phyloP scores from a whole-genome alignment of 2,888 invertebrate species.

The Nymphalis urticae region DNA sequence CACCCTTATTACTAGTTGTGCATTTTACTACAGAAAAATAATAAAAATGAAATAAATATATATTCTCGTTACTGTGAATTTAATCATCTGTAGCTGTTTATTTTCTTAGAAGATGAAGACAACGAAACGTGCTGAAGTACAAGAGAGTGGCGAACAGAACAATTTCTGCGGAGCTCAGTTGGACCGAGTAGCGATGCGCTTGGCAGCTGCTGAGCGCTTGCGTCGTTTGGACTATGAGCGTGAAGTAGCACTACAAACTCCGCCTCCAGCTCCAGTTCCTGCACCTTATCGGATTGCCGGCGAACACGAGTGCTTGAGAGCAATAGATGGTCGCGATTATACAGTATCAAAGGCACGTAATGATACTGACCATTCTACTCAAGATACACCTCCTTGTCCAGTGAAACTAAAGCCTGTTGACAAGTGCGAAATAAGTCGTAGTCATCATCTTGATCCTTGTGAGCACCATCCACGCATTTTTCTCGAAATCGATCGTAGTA shows the following conservation, averaged over 20 bases:
- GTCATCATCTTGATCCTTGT: constrained; percentile 50
- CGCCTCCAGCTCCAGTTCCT: constrained; percentile 16
- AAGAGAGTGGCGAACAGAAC: neutral
- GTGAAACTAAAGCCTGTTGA: constrained; percentile 46
- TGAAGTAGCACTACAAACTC: constrained; percentile 29
- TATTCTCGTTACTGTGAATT: too few relatives aligned
- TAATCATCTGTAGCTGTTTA: too few relatives aligned
- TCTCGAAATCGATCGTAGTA: constrained; percentile 51
- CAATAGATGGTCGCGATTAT: constrained; percentile 50
- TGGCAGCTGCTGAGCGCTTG: constrained; percentile 37
- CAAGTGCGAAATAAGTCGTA: constrained; percentile 44
- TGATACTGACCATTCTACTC: constrained; percentile 27
- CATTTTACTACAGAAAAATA: too few relatives aligned
- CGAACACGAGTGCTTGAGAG: constrained; percentile 47
- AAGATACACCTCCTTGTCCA: constrained; percentile 44
- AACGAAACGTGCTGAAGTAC: neutral
- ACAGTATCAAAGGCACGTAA: constrained; percentile 29
- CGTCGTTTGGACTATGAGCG: constrained; percentile 31
- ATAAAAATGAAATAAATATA: too few relatives aligned
- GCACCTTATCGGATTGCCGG: constrained; percentile 30
- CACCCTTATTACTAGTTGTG: too few relatives aligned
- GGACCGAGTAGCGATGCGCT: constrained; percentile 33
- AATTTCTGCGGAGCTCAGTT: constrained; percentile 43
- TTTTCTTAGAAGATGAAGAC: neutral
- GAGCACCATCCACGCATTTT: constrained; percentile 54